A percentile compares a stretch with the other conserved stretches of the same genome.
These are phyloP conservation scores for Phaedon cochleariae DNA, from an alignment of 2,888 invertebrate genomes.

Conservation along the genomic window DNA sequence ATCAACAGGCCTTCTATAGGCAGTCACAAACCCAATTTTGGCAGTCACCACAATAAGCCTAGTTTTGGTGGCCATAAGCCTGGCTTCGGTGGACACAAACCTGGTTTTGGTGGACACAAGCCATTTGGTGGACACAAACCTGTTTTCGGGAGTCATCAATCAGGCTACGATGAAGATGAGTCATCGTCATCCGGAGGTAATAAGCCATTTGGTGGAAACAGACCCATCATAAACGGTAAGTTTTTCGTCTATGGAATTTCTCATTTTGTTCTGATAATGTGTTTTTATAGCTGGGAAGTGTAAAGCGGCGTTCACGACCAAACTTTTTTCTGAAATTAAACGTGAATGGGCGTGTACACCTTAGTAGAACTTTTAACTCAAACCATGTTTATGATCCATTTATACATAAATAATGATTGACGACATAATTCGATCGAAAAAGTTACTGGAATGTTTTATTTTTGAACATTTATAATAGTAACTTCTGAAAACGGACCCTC, in stretches of 20 bases:
- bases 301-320: too few relatives aligned
- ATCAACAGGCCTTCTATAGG: background rate
- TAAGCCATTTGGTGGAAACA: slow-evolving; percentile 20
- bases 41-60: slow-evolving; percentile 20
- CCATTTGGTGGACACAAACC: slow-evolving; percentile 7
- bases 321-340: too few relatives aligned
- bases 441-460: too few relatives aligned
- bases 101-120: slow-evolving; percentile 12
- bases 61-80: slow-evolving; percentile 22
- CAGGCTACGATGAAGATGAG: background rate
- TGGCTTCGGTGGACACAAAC: slow-evolving; percentile 31
- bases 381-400: too few relatives aligned
- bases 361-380: too few relatives aligned
- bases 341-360: too few relatives aligned
- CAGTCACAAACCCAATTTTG: slow-evolving; percentile 1
- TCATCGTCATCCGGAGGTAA: background rate
- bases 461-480: too few relatives aligned
- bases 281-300: too few relatives aligned
- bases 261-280: too few relatives aligned
- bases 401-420: too few relatives aligned
- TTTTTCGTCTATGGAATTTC: background rate
- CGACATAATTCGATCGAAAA: too few relatives aligned
- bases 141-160: background rate
- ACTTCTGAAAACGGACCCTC: too few relatives aligned
- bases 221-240: slow-evolving; percentile 20